Base-by-base conservation (phyloP, 2,797 vertebrate species). In the Poeciliopsis paucimaculata region DNA sequence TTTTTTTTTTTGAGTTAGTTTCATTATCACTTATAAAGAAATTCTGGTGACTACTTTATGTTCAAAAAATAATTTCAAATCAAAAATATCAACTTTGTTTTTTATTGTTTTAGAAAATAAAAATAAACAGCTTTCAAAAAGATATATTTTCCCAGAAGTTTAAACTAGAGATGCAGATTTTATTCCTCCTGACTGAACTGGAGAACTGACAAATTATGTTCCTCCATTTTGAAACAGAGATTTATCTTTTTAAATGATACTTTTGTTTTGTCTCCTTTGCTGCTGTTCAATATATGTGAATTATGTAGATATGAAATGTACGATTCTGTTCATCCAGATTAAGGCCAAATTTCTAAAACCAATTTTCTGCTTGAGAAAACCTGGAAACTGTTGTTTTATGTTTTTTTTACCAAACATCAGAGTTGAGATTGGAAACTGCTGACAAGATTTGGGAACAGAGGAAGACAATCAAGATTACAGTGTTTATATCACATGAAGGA, bases 391-490 rank as follows among this genome's bases (percentile, higher is more conserved):
- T 39, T 39, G 36, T 23, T 20, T 26, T 26, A 1, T 9, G 2
- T 26, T 53, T 23, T 34, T 81, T 81, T 55, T 7, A 46, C 10
- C 34, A 81, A n/a, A 75, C 49, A 64, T 47, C 75, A 51, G 10
- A 73, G 9, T 18, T 73, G 39, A 43, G 34, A 79, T 12, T 64
- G 13, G 4, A 53, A 46, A 76, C 7, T 11, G 3, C 46, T 20
- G 74, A 49, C 70, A 72, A 39, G 16, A 12, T 13, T 11, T 64
- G 62, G n/a, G 45, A 70, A 23, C n/a, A 2, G 5, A 41, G 77
- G 62, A 73, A 51, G 34, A 76, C 68, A 55, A 83, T 72, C 43
- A 82, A 39, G 49, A 60, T 16, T 70, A 75, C 62, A 8, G 20
- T 26, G 18, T 23, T 20, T 57, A 36, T 41, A 57, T 75, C 66